Evolutionary conservation across 2,888 invertebrate genomes (phyloP).

Genomic region (Himalopsyche japonica): DNA sequence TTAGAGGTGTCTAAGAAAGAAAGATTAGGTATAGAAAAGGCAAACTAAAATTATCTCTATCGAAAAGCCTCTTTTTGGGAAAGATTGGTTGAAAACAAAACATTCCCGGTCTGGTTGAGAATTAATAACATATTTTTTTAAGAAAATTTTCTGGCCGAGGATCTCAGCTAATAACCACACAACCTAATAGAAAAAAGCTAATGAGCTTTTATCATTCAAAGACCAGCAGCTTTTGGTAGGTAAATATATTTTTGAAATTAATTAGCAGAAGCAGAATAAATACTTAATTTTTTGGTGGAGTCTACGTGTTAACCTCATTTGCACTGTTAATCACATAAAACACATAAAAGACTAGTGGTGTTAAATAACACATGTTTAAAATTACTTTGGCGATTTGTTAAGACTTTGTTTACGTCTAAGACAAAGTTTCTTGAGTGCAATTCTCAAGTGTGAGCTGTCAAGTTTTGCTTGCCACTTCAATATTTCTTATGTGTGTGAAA

Average conservation of each 20-base stretch:
- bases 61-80: too few relatives aligned
- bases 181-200: too few relatives aligned
- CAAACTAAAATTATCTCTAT: too few relatives aligned
- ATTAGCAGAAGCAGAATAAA: background rate
- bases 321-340: background rate
- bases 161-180: too few relatives aligned
- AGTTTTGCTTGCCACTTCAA: background rate
- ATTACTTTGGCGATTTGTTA: background rate
- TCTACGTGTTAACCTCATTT: background rate
- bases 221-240: background rate
- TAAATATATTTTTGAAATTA: background rate
- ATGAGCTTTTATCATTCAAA: too few relatives aligned
- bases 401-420: background rate
- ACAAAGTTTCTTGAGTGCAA: background rate
- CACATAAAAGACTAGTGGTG: background rate
- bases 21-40: too few relatives aligned
- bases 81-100: too few relatives aligned
- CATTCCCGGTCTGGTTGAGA: too few relatives aligned
- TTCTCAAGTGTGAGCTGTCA: background rate
- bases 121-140: too few relatives aligned
- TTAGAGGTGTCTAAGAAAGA: too few relatives aligned
- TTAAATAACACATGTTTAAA: background rate
- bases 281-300: background rate
- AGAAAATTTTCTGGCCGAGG: too few relatives aligned
- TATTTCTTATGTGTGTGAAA: background rate